Evolutionary conservation across 2,797 vertebrate species (phyloP).

Genomic region (Chaenodraco wilsoni): DNA sequence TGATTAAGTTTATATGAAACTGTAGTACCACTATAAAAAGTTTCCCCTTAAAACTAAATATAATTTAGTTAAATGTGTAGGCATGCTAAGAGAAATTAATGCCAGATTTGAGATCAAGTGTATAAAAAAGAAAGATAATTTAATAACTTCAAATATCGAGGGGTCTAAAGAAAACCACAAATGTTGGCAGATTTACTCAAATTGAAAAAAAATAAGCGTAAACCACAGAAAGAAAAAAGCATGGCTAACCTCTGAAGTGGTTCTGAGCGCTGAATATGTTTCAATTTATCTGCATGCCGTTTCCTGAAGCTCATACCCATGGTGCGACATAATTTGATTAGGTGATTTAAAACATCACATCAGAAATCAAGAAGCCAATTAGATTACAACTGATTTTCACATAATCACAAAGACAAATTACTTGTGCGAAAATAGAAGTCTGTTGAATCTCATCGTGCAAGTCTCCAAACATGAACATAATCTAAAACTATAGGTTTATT

Average conservation of each 20-base stretch:
- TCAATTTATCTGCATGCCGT: constrained; percentile 15
- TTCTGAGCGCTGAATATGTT: background rate
- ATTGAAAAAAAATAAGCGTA: constrained; percentile 14
- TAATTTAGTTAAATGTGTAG: constrained; percentile 27
- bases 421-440: background rate
- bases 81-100: background rate
- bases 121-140: constrained; percentile 6
- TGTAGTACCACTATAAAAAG: background rate
- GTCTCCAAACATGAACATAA: background rate
- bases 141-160: constrained; percentile 16
- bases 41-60: constrained; percentile 26
- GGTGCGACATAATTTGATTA: background rate
- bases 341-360: constrained; percentile 24
- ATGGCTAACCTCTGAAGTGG: constrained; percentile 6
- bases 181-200: constrained; percentile 17
- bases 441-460: background rate
- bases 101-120: constrained; percentile 14
- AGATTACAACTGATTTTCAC: background rate
- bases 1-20: constrained; percentile 9
- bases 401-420: background rate
- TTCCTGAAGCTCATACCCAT: background rate
- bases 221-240: constrained; percentile 23
- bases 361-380: constrained; percentile 3
- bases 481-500: background rate
- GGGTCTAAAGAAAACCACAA: constrained; percentile 18